Evolutionary conservation across 1,140 invertebrate genomes (phyloP).

Genomic region (Caenorhabditis brenneri): DNA sequence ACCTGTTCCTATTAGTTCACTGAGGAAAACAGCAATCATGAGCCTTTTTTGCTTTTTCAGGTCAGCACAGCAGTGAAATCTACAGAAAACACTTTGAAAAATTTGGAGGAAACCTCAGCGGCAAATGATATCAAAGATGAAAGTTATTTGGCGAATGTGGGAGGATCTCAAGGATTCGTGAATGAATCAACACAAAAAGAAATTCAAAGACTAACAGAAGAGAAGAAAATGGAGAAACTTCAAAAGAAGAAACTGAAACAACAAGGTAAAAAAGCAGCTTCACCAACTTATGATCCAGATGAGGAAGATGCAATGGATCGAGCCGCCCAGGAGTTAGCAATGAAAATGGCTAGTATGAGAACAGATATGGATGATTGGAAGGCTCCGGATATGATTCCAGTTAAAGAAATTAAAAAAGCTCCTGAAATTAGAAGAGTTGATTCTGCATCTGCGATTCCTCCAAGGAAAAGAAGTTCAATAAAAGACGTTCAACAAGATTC

Average conservation of each 20-base stretch:
- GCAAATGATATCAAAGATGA: slow-evolving; percentile 67
- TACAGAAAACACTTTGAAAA: slow-evolving; percentile 61
- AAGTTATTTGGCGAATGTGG: slow-evolving; percentile 62
- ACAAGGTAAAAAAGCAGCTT: slow-evolving; percentile 51
- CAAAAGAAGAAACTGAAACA: slow-evolving; percentile 65
- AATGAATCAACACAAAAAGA: slow-evolving; percentile 59
- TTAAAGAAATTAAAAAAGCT: slow-evolving; percentile 21
- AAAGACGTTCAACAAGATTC: slow-evolving; percentile 53
- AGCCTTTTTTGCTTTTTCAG: slow-evolving; percentile 35
- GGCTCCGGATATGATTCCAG: slow-evolving; percentile 6
- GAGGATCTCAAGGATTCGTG: slow-evolving; percentile 60
- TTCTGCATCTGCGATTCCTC: slow-evolving; percentile 47
- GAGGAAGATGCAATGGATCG: slow-evolving; percentile 67
- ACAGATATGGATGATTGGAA: slow-evolving; percentile 48
- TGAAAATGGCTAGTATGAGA: slow-evolving; percentile 62
- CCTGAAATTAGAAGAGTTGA: slow-evolving; percentile 46
- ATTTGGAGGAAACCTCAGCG: slow-evolving; percentile 62
- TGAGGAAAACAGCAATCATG: slow-evolving; percentile 38
- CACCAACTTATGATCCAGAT: slow-evolving; percentile 62
- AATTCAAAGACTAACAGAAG: slow-evolving; percentile 60
- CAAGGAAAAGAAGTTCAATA: slow-evolving; percentile 50
- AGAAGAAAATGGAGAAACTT: slow-evolving; percentile 65
- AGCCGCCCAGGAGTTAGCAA: slow-evolving; percentile 63
- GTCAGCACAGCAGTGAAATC: slow-evolving; percentile 60
- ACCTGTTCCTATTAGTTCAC: slow-evolving; percentile 39